A percentile compares a stretch with the other conserved stretches of the same genome.
Conservation (phyloP, 2,113 vertebrate species). For the Oreochromis tanganicae region DNA sequence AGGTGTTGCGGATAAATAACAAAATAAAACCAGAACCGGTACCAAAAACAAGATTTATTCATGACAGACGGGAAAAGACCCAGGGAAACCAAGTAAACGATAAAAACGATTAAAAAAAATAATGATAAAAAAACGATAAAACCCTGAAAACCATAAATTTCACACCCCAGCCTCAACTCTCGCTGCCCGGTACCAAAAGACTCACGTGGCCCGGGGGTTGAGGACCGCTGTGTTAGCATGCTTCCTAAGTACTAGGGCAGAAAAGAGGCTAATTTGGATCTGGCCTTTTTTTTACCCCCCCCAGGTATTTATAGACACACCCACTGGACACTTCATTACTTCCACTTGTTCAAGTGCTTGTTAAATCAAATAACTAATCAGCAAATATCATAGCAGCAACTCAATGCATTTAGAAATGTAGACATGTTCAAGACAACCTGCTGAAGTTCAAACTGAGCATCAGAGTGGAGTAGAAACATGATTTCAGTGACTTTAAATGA, state of each 20-base stretch:
- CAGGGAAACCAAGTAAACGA: neutral
- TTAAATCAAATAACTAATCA: neutral
- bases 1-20: neutral
- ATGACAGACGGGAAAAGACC: neutral
- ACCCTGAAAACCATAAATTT: neutral
- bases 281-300: fast-evolving
- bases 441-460: neutral
- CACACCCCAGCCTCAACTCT: neutral
- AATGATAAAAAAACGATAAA: neutral
- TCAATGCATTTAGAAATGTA: neutral
- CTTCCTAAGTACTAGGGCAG: neutral
- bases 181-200: neutral
- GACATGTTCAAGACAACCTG: neutral
- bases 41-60: neutral
- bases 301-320: neutral
- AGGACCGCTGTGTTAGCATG: neutral
- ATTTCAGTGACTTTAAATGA: too few relatives aligned
- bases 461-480: neutral
- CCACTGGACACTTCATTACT: neutral
- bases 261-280: neutral
- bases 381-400: neutral
- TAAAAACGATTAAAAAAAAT: neutral
- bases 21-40: neutral
- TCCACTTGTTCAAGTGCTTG: neutral
- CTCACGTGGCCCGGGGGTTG: neutral